Conservation (phyloP, 2,888 invertebrate species). For the Pristionchus maxplancki region DNA sequence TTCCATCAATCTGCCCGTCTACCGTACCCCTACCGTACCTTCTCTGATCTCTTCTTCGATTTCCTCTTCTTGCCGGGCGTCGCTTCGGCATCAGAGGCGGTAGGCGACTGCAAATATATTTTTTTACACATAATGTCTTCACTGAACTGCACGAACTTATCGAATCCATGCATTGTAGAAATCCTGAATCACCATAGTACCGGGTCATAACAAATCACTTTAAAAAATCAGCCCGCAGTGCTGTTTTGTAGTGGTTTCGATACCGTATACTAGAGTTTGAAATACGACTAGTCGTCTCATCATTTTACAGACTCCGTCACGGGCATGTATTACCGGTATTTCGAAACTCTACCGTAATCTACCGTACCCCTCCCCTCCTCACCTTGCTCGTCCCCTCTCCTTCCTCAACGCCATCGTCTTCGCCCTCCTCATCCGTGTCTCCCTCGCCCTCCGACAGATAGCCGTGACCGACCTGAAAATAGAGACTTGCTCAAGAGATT, state of each 20-base stretch:
- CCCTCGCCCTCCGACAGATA: conserved; percentile 76
- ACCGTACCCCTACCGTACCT: not conserved
- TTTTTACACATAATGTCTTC: not conserved
- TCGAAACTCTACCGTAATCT: not conserved
- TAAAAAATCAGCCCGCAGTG: not conserved
- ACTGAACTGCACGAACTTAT: not conserved
- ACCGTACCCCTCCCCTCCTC: conserved; percentile 48
- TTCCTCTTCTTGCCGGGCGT: not conserved
- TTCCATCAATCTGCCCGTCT: no score
- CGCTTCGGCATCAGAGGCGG: conserved; percentile 10
- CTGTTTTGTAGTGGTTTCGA: not conserved
- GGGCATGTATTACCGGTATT: no score
- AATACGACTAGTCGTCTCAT: no score
- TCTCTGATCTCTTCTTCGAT: conserved; percentile 29
- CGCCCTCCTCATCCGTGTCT: conserved; percentile 54
- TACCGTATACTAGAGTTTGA: no score
- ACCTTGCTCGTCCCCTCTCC: conserved; percentile 47
- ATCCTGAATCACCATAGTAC: not conserved
- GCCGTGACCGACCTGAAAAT: conserved; percentile 65
- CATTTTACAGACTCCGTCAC: no score
- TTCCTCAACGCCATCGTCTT: conserved; percentile 53
- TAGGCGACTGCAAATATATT: not conserved
- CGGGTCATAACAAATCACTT: not conserved
- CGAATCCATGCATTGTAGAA: not conserved
- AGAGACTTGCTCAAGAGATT: not conserved